phyloP scores from a whole-genome alignment of 2,888 invertebrate genomes.

The Hesperia comma region DNA sequence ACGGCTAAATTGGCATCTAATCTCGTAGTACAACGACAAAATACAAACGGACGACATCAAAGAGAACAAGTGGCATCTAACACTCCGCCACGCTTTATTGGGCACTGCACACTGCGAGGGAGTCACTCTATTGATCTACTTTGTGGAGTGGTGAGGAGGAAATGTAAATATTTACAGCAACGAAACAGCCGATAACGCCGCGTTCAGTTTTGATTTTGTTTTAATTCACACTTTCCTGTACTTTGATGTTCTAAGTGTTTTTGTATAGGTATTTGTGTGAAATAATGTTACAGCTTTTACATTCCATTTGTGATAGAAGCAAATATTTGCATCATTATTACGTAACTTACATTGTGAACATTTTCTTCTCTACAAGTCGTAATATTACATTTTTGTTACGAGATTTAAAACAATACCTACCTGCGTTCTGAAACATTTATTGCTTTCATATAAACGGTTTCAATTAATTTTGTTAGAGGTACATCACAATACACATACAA shows the following conservation, averaged over 20 bases:
- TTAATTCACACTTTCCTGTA: background rate
- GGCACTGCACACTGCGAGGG: constrained; percentile 2
- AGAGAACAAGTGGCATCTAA: constrained; percentile 22
- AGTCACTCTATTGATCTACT: constrained; percentile 15
- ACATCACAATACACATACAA: no score
- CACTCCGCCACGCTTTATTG: constrained; percentile 5
- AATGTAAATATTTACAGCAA: background rate
- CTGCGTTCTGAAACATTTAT: no score
- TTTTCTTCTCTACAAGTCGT: no score
- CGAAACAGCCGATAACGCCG: background rate
- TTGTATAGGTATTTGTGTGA: background rate
- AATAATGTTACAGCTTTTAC: no score
- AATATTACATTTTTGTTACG: no score
- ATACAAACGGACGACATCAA: constrained; percentile 28
- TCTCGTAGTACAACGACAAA: background rate
- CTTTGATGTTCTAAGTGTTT: background rate
- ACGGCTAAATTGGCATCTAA: background rate
- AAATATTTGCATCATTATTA: no score
- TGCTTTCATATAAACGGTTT: no score
- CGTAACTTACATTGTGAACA: no score
- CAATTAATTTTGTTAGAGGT: no score
- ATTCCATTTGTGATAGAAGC: no score
- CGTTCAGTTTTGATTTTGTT: background rate
- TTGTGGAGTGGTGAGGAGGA: background rate
- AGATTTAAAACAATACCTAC: no score